Conservation (phyloP, 2,113 vertebrate species). For the Gadus macrocephalus region DNA sequence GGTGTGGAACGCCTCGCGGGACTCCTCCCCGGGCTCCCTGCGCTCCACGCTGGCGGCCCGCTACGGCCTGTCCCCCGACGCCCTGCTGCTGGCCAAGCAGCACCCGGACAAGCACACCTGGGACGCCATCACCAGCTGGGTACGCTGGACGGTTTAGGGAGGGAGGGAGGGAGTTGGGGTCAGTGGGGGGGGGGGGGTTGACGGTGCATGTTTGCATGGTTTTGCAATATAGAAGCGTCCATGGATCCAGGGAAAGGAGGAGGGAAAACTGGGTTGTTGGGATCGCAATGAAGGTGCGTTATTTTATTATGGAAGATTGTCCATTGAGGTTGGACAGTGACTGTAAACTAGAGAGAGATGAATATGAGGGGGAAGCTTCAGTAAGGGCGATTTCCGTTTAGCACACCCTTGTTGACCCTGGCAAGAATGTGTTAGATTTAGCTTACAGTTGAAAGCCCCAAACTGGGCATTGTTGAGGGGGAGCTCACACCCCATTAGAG, state of each 20-base stretch:
- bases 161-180: neutral
- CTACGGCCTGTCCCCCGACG: constrained; percentile 79
- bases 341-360: too few relatives aligned
- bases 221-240: neutral
- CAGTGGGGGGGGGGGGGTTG: neutral
- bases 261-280: too few relatives aligned
- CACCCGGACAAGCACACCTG: constrained; percentile 84
- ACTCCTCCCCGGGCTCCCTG: constrained; percentile 74
- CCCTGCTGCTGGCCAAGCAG: constrained; percentile 88
- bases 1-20: constrained; percentile 81
- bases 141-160: constrained; percentile 49
- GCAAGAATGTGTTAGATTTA: neutral
- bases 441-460: neutral
- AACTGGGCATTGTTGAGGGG: too few relatives aligned
- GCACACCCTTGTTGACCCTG: neutral
- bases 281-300: too few relatives aligned
- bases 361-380: neutral
- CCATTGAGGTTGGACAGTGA: too few relatives aligned
- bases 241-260: neutral
- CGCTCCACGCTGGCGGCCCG: constrained; percentile 75
- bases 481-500: too few relatives aligned
- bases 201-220: neutral
- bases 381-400: neutral
- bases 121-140: constrained; percentile 87
- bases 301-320: too few relatives aligned